phyloP scores from a whole-genome alignment of 2,113 vertebrate genomes.

The Scolopax mira region DNA sequence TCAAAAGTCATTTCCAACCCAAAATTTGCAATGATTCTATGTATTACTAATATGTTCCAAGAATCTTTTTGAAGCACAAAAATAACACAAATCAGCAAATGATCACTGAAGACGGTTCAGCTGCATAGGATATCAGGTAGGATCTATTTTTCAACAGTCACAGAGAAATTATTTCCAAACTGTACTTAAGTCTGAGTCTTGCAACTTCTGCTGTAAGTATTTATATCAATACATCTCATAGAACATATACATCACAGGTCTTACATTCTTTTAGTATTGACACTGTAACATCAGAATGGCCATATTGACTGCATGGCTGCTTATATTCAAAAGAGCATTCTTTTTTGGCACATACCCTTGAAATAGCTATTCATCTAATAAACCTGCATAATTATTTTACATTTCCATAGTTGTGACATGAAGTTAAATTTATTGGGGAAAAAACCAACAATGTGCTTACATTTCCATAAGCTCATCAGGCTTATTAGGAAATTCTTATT shows the following conservation, averaged over 20 bases:
- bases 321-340: not conserved
- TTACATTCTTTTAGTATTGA: not conserved
- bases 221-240: not conserved
- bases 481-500: not conserved
- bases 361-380: not conserved
- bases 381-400: not conserved
- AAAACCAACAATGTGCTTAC: rapidly evolving
- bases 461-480: not conserved
- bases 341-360: not conserved
- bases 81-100: not conserved
- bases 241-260: not conserved
- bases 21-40: not conserved
- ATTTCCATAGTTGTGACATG: not conserved
- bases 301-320: not conserved
- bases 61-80: not conserved
- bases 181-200: not conserved
- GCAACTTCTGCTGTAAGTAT: not conserved
- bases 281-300: not conserved
- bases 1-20: not conserved
- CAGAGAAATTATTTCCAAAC: not conserved
- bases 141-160: not conserved
- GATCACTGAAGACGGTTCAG: not conserved
- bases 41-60: not conserved
- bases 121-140: not conserved
- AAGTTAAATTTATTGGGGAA: not conserved